Conservation (phyloP, 64 coral and sea anemone genomes). For the Orbicella faveolata region DNA sequence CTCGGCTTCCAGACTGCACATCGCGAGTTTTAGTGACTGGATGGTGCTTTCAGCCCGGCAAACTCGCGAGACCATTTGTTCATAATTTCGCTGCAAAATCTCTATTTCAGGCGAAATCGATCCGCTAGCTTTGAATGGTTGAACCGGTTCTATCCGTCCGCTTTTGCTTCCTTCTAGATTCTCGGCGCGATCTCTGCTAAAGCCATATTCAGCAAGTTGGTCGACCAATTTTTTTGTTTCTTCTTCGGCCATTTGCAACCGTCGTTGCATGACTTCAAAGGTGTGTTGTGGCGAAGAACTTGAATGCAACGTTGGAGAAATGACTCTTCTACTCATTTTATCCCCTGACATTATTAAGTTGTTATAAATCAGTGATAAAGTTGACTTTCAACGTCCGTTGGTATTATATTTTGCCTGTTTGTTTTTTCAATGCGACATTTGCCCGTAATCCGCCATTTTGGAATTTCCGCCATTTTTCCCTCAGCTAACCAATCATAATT, state of each 20-base stretch:
- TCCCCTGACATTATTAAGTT: neutral
- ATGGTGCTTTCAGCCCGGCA: conserved; percentile 94
- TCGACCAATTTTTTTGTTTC: conserved; percentile 93
- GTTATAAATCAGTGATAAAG: conserved; percentile 18
- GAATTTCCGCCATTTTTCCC: conserved; percentile 52
- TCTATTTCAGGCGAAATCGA: conserved; percentile 68
- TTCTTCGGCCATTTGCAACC: conserved; percentile 91
- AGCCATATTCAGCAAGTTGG: conserved; percentile 89
- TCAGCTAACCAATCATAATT: conserved; percentile 62
- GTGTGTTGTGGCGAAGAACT: conserved; percentile 89
- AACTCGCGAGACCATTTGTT: conserved; percentile 89
- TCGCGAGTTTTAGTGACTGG: conserved; percentile 93
- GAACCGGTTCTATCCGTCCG: conserved; percentile 76
- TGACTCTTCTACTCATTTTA: conserved; percentile 70
- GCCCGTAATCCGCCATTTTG: conserved; percentile 83
- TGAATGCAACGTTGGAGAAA: conserved; percentile 66
- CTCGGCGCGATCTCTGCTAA: conserved; percentile 74
- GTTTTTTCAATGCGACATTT: neutral
- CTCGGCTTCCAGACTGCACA: conserved; percentile 85
- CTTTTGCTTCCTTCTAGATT: conserved; percentile 9
- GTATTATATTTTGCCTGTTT: conserved; percentile 41
- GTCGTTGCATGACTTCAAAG: conserved; percentile 89
- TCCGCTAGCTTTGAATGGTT: conserved; percentile 69
- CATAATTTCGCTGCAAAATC: conserved; percentile 87
- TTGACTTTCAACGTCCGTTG: neutral